These are phyloP conservation scores for Hormaphis cornu DNA, from an alignment of 1,140 invertebrate genomes.

Conservation along the genomic window DNA sequence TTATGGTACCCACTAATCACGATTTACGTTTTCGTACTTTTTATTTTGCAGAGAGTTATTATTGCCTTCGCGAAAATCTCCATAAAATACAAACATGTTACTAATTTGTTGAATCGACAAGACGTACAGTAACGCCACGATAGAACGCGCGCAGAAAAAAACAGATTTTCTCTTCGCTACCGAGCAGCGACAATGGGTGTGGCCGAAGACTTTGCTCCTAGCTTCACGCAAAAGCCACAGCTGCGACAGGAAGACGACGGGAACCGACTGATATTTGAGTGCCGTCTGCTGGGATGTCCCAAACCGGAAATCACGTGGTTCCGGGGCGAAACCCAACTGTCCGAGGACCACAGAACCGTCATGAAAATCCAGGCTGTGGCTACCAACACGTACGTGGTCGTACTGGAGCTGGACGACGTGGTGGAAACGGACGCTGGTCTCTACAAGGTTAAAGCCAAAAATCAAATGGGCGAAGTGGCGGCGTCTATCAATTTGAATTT, in stretches of 20 bases:
- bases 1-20: no score
- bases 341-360: conserved; percentile 70
- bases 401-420: conserved; percentile 88
- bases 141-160: conserved; percentile 45
- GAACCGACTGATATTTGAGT: conserved; percentile 90
- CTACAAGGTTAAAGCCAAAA: conserved; percentile 96
- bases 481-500: conserved; percentile 98
- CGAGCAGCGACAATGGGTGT: conserved; percentile 53
- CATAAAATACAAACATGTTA: background rate
- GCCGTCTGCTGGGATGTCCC: conserved; percentile 75
- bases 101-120: background rate
- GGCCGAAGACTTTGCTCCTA: conserved; percentile 89
- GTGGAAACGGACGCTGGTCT: conserved; percentile 91
- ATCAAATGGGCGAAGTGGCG: conserved; percentile 93
- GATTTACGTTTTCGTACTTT: background rate
- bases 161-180: background rate
- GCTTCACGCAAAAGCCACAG: conserved; percentile 93
- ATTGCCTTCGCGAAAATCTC: background rate
- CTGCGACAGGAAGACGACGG: conserved; percentile 91
- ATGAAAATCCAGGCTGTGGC: conserved; percentile 76
- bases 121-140: conserved; percentile 37
- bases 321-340: conserved; percentile 70
- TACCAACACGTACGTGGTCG: conserved; percentile 77
- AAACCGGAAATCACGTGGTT: conserved; percentile 89
- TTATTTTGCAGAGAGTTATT: background rate